Conservation (phyloP, 2,888 invertebrate genomes). For the Harpalus rubripes region DNA sequence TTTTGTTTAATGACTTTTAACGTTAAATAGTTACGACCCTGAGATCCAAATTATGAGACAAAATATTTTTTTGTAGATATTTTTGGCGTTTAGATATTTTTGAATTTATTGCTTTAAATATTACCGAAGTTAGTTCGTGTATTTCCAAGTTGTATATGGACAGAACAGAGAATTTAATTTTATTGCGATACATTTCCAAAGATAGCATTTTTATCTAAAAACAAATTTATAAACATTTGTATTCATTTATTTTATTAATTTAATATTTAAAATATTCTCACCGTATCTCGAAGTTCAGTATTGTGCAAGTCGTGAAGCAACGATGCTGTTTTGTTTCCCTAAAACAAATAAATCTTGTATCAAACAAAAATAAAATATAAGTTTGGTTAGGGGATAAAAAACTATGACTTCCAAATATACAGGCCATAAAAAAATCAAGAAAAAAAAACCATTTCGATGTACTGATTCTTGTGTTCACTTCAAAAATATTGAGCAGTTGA, state of each 20-base stretch:
- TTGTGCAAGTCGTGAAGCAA: constrained; percentile 22
- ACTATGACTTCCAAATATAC: too few species aligned
- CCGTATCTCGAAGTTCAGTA: constrained; percentile 32
- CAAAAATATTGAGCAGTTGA: too few species aligned
- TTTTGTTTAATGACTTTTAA: too few species aligned
- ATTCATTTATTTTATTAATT: background rate
- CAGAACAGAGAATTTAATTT: background rate
- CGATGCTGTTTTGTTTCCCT: constrained; percentile 43
- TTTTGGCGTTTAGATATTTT: background rate
- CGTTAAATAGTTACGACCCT: too few species aligned
- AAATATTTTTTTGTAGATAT: too few species aligned
- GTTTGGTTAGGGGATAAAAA: background rate
- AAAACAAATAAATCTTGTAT: background rate
- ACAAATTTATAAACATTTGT: background rate
- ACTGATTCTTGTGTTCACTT: too few species aligned
- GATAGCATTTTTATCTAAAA: constrained; percentile 44
- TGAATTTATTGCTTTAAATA: background rate
- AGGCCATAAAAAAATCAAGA: too few species aligned
- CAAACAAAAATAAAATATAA: background rate
- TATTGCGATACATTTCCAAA: background rate
- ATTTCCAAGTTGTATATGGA: background rate
- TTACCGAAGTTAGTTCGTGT: constrained; percentile 39
- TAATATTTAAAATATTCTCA: constrained; percentile 3
- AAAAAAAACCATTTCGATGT: too few species aligned
- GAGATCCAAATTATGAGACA: too few species aligned